Evolutionary conservation across 2,113 vertebrate genomes (phyloP).

Genomic region (Columba livia): DNA sequence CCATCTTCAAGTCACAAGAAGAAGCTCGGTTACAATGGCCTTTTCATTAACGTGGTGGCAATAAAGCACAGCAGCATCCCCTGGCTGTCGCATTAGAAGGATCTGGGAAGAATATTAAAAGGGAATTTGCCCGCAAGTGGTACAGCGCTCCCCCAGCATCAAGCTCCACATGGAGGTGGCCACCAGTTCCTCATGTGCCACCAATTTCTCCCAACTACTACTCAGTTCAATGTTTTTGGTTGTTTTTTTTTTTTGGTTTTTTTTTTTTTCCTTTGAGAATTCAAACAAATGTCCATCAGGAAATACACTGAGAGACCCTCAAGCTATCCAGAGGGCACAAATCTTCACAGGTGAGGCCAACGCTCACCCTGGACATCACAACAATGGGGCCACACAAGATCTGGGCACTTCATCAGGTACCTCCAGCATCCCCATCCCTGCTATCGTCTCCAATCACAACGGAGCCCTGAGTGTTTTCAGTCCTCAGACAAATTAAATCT

Average conservation of each 20-base stretch:
- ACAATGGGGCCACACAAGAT: fast-evolving
- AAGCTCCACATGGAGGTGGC: background rate
- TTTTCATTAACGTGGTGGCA: conserved; percentile 45
- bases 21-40: background rate
- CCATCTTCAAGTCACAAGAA: conserved; percentile 36
- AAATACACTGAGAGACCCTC: fast-evolving
- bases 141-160: background rate
- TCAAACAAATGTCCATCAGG: fast-evolving
- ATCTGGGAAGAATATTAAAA: conserved; percentile 41
- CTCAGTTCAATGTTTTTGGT: no score
- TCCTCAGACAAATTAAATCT: conserved; percentile 85
- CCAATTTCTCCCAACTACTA: background rate
- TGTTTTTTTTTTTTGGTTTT: no score
- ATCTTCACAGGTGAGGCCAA: background rate
- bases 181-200: background rate
- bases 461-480: conserved; percentile 55
- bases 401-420: fast-evolving
- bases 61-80: conserved; percentile 44
- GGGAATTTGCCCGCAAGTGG: background rate
- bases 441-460: conserved; percentile 25
- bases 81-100: conserved; percentile 26
- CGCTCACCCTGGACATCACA: fast-evolving
- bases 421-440: background rate
- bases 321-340: background rate
- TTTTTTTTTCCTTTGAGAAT: background rate